Evolutionary conservation across 2,888 invertebrate species (phyloP), one percentile per base, ranked within the genome.

Genomic region (Limnephilus auricula): DNA sequence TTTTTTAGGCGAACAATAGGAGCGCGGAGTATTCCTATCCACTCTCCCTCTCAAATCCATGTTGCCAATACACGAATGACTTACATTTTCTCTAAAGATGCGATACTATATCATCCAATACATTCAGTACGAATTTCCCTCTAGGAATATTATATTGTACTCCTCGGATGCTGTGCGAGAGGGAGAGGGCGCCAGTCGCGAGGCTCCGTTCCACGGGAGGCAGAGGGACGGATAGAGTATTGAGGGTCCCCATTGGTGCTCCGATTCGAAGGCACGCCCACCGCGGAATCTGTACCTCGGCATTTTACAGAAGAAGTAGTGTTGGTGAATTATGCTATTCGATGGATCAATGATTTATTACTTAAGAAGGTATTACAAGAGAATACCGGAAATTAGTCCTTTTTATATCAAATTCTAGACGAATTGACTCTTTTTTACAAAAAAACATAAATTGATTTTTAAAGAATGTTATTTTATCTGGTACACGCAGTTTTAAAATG

Each of bases 21-120:
- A 40, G 40, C 40, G 12, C 40, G 40, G 12, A 2, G 0, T 45
- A 13, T 15, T 5, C 5, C 65, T 25, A 25, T 65, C 65, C 65
- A 65, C 5, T 18, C 32, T 32, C 80, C 25, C 3, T 34, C 31
- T 18, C 18, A 34, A 34, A 31, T 82, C 25, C 80, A 32, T 31
- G 9, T 32, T 82, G 32, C 80, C 80, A 82, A 82, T 82, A 82
- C 32, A 18, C 80, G 31, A 82, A 82, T 84, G 84, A n/a, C 84
- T 32, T n/a, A 84, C 34, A 34, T 34, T 84, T 18, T 84, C 84
- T 84, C 40, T 10, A 18, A 37, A 84, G 34, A 37, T n/a, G 40
- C 84, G 84, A 84, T 84, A 84, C 84, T 65, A 30, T 65, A 87
- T 87, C 87, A 65, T 87, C 45, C 30, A 40, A 34, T 65, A 65